These are phyloP conservation scores for Oreochromis niloticus DNA, from an alignment of 2,113 vertebrate species.

Conservation along the genomic window DNA sequence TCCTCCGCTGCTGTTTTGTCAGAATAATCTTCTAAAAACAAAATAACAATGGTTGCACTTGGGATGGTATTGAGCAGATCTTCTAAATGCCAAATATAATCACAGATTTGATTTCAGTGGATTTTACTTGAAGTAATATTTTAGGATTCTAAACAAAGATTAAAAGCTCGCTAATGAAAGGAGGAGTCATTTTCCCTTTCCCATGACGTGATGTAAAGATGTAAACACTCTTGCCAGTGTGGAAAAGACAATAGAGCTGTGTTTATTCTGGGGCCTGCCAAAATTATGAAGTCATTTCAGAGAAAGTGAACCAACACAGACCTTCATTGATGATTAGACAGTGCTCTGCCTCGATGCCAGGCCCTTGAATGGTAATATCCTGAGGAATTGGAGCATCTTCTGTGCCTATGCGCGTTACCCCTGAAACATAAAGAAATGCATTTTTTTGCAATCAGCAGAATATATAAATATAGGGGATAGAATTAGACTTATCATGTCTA, in stretches of 20 bases:
- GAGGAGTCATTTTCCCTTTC: background rate
- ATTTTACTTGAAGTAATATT: background rate
- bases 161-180: background rate
- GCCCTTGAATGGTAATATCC: slow-evolving; percentile 74
- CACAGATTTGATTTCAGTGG: background rate
- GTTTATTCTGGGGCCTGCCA: background rate
- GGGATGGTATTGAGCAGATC: background rate
- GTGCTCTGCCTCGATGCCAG: slow-evolving; percentile 74
- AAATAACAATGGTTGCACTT: background rate
- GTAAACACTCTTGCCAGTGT: background rate
- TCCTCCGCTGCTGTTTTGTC: background rate
- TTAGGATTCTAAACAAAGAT: background rate
- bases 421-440: slow-evolving; percentile 38
- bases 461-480: background rate
- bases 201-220: background rate
- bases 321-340: slow-evolving; percentile 74
- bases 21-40: background rate
- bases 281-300: background rate
- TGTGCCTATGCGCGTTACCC: slow-evolving; percentile 74
- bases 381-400: slow-evolving; percentile 72
- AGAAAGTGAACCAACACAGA: slow-evolving; percentile 10
- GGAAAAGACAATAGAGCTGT: background rate
- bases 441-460: background rate
- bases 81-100: background rate
- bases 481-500: background rate